These are phyloP conservation scores for Aleiodes sp. DNA, from an alignment of 1,140 invertebrate species.

Conservation along the genomic window DNA sequence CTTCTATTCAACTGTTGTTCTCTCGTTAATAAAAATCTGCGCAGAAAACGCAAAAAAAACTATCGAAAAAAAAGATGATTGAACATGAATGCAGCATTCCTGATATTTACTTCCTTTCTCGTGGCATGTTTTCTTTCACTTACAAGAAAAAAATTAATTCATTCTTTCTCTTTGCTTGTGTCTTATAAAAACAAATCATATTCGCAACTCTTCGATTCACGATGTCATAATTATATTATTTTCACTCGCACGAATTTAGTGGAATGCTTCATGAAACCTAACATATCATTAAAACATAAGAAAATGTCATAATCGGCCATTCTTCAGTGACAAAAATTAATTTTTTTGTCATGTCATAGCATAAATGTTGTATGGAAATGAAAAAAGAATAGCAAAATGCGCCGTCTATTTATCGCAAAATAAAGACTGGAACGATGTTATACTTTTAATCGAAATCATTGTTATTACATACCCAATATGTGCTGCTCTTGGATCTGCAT, in stretches of 20 bases:
- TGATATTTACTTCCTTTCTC: constrained; percentile 14
- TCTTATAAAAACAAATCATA: background rate
- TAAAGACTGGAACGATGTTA: constrained; percentile 17
- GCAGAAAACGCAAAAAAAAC: constrained; percentile 32
- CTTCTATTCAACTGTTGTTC: constrained; percentile 57
- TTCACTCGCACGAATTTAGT: constrained; percentile 16
- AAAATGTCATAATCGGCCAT: constrained; percentile 12
- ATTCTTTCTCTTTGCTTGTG: background rate
- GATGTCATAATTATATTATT: constrained; percentile 4
- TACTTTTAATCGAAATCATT: constrained; percentile 12
- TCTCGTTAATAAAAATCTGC: constrained; percentile 57
- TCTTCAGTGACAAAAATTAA: background rate
- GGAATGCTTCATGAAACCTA: constrained; percentile 17
- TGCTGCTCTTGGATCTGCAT: background rate
- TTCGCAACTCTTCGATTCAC: background rate
- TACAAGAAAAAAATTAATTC: background rate
- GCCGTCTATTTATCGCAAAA: constrained; percentile 12
- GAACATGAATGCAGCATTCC: constrained; percentile 14
- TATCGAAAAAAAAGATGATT: background rate
- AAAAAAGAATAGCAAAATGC: constrained; percentile 2
- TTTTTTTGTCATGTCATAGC: constrained; percentile 15
- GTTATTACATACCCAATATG: constrained; percentile 15
- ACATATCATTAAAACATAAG: constrained; percentile 15
- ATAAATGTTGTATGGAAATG: constrained; percentile 16
- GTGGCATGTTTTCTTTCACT: constrained; percentile 11